Conservation (phyloP, 2,888 invertebrate genomes). For the Limenitis camilla region DNA sequence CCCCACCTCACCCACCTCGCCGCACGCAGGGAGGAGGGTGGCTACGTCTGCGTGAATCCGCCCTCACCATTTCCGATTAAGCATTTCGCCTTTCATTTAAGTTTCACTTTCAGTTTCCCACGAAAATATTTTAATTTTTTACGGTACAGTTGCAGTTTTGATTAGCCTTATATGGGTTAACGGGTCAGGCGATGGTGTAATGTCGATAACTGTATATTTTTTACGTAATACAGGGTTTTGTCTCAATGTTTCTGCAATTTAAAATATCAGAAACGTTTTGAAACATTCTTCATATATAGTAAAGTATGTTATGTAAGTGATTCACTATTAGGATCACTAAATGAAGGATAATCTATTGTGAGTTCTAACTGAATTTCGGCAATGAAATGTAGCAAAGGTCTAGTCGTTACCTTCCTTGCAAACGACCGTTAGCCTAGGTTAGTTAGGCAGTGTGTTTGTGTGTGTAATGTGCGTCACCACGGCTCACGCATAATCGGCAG, state of each 20-base stretch:
- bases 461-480: constrained; percentile 47
- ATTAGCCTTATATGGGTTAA: too few relatives aligned
- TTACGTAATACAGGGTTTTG: too few relatives aligned
- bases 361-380: too few relatives aligned
- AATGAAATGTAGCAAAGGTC: too few relatives aligned
- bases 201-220: too few relatives aligned
- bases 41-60: constrained; percentile 33
- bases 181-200: too few relatives aligned
- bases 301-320: too few relatives aligned
- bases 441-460: constrained; percentile 47
- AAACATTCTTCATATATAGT: too few relatives aligned
- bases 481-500: constrained; percentile 45
- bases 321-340: too few relatives aligned
- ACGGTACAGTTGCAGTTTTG: background rate
- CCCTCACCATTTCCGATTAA: constrained; percentile 53
- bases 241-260: too few relatives aligned
- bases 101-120: background rate
- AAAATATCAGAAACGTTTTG: too few relatives aligned
- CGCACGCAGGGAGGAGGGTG: constrained; percentile 19
- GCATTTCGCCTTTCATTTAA: constrained; percentile 37
- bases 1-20: constrained; percentile 29
- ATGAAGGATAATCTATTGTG: too few relatives aligned
- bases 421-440: constrained; percentile 2
- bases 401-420: background rate
- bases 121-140: background rate